These are phyloP conservation scores for Tachysurus vachellii DNA, from an alignment of 2,113 vertebrate species.

Conservation along the genomic window DNA sequence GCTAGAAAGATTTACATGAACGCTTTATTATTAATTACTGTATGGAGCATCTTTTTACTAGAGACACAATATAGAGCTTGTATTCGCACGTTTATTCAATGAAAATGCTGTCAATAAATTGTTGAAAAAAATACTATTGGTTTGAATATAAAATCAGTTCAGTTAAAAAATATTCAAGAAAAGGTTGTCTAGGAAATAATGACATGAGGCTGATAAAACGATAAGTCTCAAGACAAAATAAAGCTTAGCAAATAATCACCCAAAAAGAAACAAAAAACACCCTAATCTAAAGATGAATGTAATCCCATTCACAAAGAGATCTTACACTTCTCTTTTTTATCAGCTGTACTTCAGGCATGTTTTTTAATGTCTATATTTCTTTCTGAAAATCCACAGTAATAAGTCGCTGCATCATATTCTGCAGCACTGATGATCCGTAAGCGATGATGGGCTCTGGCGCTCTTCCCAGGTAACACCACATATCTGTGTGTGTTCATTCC, in stretches of 20 bases:
- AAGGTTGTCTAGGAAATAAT: background rate
- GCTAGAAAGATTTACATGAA: background rate
- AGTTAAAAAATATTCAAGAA: background rate
- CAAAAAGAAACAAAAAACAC: background rate
- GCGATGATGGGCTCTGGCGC: background rate
- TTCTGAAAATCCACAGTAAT: conserved; percentile 54
- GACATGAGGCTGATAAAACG: background rate
- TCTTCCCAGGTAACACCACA: background rate
- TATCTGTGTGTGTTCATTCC: conserved; percentile 46
- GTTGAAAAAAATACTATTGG: background rate
- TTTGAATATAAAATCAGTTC: background rate
- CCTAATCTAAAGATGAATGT: background rate
- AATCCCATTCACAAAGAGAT: background rate
- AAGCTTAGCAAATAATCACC: background rate
- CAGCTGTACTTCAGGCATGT: background rate
- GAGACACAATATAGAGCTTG: background rate
- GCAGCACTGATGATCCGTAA: conserved; percentile 41
- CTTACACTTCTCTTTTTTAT: background rate
- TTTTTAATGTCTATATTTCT: background rate
- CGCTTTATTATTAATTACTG: background rate
- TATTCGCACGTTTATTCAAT: background rate
- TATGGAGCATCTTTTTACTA: background rate
- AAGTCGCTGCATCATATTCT: conserved; percentile 49
- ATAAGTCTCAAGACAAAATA: background rate
- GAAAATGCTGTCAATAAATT: no score